Evolutionary conservation across 2,888 invertebrate species (phyloP).

Genomic region (Palloptera scutellata): DNA sequence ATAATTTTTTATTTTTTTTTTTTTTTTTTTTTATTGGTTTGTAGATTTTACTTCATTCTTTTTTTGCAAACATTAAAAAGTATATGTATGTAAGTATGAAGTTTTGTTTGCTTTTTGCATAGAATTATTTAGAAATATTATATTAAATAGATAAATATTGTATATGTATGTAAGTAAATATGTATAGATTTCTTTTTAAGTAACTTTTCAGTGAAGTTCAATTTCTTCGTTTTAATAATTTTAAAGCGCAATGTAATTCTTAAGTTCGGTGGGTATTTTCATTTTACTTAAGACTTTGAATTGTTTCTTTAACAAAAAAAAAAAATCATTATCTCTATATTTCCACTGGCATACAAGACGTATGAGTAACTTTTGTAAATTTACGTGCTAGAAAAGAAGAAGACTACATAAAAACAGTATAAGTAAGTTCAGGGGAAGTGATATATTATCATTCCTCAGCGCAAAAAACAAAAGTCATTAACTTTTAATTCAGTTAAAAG

Average conservation of each 20-base stretch:
- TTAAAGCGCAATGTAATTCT: slow-evolving; percentile 16
- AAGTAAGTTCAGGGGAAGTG: no score
- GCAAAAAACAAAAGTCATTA: no score
- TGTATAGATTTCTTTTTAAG: neutral
- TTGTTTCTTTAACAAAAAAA: slow-evolving; percentile 33
- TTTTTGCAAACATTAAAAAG: slow-evolving; percentile 13
- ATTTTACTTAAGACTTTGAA: slow-evolving; percentile 22
- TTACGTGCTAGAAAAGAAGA: no score
- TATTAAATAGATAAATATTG: slow-evolving; percentile 25
- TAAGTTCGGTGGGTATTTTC: slow-evolving; percentile 39
- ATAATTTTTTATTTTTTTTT: slow-evolving; percentile 3
- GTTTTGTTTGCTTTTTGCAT: slow-evolving; percentile 4
- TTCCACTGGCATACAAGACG: slow-evolving; percentile 27
- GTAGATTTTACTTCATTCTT: slow-evolving; percentile 5
- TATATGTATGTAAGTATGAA: slow-evolving; percentile 1
- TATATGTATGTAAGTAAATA: slow-evolving; percentile 4
- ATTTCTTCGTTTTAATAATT: neutral
- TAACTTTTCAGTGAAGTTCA: neutral
- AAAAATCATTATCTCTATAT: slow-evolving; percentile 26
- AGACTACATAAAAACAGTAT: no score
- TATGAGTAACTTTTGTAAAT: slow-evolving; percentile 14
- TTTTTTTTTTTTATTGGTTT: slow-evolving; percentile 9
- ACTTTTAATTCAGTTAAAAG: no score
- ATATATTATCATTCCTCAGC: no score
- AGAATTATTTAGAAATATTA: slow-evolving; percentile 12